A percentile compares a stretch with the other conserved stretches of the same genome.
phyloP scores from a whole-genome alignment of 2,113 vertebrate genomes.

The Nothobranchius furzeri region DNA sequence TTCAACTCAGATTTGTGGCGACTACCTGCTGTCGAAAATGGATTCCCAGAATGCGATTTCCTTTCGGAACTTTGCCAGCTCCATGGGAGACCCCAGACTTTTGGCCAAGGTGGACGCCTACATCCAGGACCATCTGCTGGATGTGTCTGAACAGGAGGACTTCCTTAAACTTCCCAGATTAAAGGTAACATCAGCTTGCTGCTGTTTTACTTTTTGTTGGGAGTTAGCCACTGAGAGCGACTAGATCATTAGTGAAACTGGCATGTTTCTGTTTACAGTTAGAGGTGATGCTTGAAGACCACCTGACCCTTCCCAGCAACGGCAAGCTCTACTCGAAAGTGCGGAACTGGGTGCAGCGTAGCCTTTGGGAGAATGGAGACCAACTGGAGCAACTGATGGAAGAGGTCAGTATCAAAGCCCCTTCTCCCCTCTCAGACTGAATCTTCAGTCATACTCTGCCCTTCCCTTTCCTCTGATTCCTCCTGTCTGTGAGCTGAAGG shows the following conservation, averaged over 20 bases:
- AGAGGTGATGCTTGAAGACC: constrained; percentile 98
- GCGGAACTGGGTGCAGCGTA: constrained; percentile 98
- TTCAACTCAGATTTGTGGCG: constrained; percentile 89
- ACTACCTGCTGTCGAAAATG: constrained; percentile 96
- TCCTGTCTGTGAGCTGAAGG: constrained; percentile 69
- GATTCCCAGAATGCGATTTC: constrained; percentile 92
- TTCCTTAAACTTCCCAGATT: constrained; percentile 97
- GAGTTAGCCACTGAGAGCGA: too few species aligned
- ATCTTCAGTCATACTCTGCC: constrained; percentile 33
- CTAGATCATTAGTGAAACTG: too few species aligned
- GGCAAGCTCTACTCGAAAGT: constrained; percentile 98
- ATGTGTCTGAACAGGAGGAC: constrained; percentile 95
- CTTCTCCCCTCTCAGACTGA: background rate
- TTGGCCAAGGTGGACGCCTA: constrained; percentile 91
- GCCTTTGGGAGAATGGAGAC: constrained; percentile 97
- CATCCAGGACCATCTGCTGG: constrained; percentile 94
- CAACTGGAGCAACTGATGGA: constrained; percentile 95
- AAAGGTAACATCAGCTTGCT: constrained; percentile 79
- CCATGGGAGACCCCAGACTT: constrained; percentile 89
- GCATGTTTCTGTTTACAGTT: constrained; percentile 78
- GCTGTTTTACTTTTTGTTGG: too few species aligned
- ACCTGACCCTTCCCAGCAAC: constrained; percentile 93
- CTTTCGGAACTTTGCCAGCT: constrained; percentile 94
- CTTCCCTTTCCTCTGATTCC: constrained; percentile 39
- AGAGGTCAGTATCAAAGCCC: constrained; percentile 88